Evolutionary conservation across 2,113 vertebrate species (phyloP), one percentile per base, ranked within the genome.

Genomic region (Bubo bubo): DNA sequence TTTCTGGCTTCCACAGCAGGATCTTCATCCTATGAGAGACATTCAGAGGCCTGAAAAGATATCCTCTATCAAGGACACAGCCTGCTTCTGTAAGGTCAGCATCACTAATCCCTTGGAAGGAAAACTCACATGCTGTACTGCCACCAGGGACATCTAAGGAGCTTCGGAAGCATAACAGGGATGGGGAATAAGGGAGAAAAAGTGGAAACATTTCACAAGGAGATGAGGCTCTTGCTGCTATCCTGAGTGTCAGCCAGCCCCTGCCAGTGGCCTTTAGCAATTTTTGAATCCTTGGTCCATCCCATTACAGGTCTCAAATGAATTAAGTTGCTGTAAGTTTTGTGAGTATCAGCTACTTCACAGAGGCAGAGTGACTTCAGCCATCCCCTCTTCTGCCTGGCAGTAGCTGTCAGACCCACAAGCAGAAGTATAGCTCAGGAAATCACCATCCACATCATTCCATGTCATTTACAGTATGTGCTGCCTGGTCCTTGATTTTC

Each of bases 121-220:
- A 79, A 90, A 85, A 22, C 10, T 58, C 41, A 19, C 2, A 0
- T 45, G 13, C 10, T 62, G 5, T 43, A 64, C 0, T 0, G 16
- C 27, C 55, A 34, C 2, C 9, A 50, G 9, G 12, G 17, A 63
- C 32, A 88, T 14, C 13, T 41, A 41, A 79, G 47, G 45, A 84
- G 55, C 34, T 20, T 39, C 4, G 7, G 20, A 20, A 35, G 20
- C 85, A 17, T 14, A 71, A 10, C n/a, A 68, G 20, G 27, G 9
- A 16, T 60, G 15, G 35, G 10, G 8, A 10, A 15, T 20, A 79
- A 93, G 20, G 49, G 26, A 4, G 6, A 34, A 80, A 22, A 86
- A 47, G 14, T 14, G 8, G 15, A 68, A 91, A 52, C 3, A 23
- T 23, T 89, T 64, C 30, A 28, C 28, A 77, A 68, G 39, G 39